phyloP scores from a whole-genome alignment of 2,888 invertebrate species.

The Hyposoter didymator region DNA sequence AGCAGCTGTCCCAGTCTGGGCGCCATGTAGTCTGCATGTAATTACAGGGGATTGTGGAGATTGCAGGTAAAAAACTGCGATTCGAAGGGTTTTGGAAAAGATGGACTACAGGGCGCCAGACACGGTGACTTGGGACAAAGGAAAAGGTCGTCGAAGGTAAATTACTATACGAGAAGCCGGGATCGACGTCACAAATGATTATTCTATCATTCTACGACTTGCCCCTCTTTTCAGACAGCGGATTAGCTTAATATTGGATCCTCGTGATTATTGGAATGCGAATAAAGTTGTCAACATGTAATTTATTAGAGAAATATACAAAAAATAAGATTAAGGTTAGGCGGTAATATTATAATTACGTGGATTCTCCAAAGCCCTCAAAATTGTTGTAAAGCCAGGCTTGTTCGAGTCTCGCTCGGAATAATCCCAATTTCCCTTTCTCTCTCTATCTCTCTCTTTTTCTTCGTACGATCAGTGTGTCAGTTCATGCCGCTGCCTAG shows the following conservation, averaged over 20 bases:
- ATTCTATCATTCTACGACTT: neutral
- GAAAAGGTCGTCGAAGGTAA: neutral
- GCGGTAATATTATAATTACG: conserved; percentile 30
- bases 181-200: neutral
- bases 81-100: neutral
- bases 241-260: neutral
- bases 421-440: conserved; percentile 72
- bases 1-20: neutral
- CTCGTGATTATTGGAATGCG: conserved; percentile 30
- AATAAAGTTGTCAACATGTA: conserved; percentile 50
- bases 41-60: neutral
- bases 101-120: neutral
- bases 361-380: conserved; percentile 57
- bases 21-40: neutral
- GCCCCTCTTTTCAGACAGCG: neutral
- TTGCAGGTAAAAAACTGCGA: neutral
- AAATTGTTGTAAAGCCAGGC: conserved; percentile 49
- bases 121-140: neutral
- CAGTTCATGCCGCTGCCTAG: conserved; percentile 79
- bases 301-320: conserved; percentile 66
- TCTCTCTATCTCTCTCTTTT: neutral
- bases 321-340: conserved; percentile 53
- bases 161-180: neutral
- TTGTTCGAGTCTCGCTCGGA: conserved; percentile 55
- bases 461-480: conserved; percentile 73